These are phyloP conservation scores for Pandemis corylana DNA, from an alignment of 2,888 invertebrate genomes.

Conservation along the genomic window DNA sequence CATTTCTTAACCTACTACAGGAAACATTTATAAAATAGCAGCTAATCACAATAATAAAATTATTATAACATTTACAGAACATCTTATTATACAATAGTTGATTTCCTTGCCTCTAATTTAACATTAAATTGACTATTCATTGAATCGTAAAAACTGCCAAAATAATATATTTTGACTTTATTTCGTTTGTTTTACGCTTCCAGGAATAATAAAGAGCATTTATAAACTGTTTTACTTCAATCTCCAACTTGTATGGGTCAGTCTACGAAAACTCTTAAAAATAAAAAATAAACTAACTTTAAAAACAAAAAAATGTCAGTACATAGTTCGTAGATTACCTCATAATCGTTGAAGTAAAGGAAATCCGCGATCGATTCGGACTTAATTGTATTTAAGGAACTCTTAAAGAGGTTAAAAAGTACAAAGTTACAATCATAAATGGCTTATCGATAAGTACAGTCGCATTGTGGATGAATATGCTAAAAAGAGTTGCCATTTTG, in stretches of 20 bases:
- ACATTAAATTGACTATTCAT: constrained; percentile 41
- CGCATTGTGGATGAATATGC: background rate
- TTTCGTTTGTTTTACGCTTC: constrained; percentile 4
- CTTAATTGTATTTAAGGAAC: constrained; percentile 9
- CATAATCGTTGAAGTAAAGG: constrained; percentile 1
- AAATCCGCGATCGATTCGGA: background rate
- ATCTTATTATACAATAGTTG: constrained; percentile 59
- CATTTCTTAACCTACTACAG: constrained; percentile 79
- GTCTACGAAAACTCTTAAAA: background rate
- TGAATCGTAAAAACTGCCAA: constrained; percentile 32
- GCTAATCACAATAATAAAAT: constrained; percentile 79
- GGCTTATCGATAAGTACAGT: constrained; percentile 15
- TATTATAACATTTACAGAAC: constrained; percentile 79
- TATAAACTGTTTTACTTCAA: constrained; percentile 13
- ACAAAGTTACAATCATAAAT: constrained; percentile 2
- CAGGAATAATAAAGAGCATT: constrained; percentile 17
- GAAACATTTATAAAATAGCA: constrained; percentile 82
- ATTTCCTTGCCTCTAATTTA: constrained; percentile 59
- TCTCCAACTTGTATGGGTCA: background rate
- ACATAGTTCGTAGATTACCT: constrained; percentile 1
- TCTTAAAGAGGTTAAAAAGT: background rate
- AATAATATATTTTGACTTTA: constrained; percentile 40
- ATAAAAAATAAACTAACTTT: constrained; percentile 1
- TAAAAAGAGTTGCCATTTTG: background rate
- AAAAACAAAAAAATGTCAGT: constrained; percentile 13